Base-by-base conservation (phyloP, 2,797 vertebrate genomes). In the Chelon auratus region DNA sequence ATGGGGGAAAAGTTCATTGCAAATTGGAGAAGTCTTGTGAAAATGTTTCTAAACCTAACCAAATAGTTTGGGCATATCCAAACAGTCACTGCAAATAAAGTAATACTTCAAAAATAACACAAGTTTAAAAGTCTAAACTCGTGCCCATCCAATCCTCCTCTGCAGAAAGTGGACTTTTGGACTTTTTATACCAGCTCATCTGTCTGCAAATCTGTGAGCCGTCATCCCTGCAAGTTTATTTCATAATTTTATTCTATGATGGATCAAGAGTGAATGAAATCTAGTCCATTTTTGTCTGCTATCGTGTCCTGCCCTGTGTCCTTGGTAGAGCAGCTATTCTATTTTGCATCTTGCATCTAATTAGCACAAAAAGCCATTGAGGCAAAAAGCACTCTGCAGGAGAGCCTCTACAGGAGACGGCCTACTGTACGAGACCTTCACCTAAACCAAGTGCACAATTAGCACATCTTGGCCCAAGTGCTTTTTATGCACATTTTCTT, bases 271-370 rank as follows among this genome's bases (percentile, higher is more conserved):
- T 18, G 51, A 39, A n/a, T 67, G 8, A 66, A 65, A 82, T 58
- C 30, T 18, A 64, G 68, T 75, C 53, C 52, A 75, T 52, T 81
- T 65, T 66, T 68, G 39, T 62, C 56, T 69, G 40, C 51, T 59
- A 24, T n/a, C 39, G 33, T 79, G 77, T 74, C 84, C 73, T 72
- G 71, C 63, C 67, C 26, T n/a, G 47, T 80, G 85, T 78, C 87
- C 84, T 90, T 86, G 82, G 56, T 40, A 36, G 64, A 50, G 10
- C 70, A 68, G 57, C 68, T 83, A 7, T 60, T 90, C 68, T 84
- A 7, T 60, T 90, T 82, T 87, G 77, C 91, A 88, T 84, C 75
- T 83, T 83, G 85, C 80, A 89, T 87, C 69, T 92, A 82, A 91
- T 92, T 90, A 90, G 74, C 56, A 75, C 45, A 60, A 75, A 45